phyloP scores from a whole-genome alignment of 2,797 vertebrate species.

The Protonibea diacanthus region DNA sequence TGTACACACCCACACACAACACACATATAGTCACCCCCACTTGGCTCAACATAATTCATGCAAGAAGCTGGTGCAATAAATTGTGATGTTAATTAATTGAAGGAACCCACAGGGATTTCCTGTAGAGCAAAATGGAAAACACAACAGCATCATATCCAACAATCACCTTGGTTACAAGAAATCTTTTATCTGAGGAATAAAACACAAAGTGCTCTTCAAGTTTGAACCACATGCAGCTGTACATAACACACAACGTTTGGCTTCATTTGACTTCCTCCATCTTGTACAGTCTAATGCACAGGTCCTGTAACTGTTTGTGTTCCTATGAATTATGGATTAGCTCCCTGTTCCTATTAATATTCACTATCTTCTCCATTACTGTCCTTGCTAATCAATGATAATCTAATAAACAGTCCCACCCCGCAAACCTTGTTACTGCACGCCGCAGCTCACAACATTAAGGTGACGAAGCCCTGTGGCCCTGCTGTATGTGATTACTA shows the following conservation, averaged over 20 bases:
- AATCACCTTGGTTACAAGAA: background rate
- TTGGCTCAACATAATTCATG: slow-evolving; percentile 49
- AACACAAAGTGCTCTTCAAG: background rate
- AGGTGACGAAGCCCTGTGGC: background rate
- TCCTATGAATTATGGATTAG: slow-evolving; percentile 57
- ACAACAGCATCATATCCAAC: slow-evolving; percentile 15
- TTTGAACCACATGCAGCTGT: background rate
- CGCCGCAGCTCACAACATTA: slow-evolving; percentile 26
- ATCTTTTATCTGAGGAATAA: background rate
- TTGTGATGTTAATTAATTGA: slow-evolving; percentile 63
- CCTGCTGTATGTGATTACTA: slow-evolving; percentile 1
- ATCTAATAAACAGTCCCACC: slow-evolving; percentile 35
- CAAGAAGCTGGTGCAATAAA: slow-evolving; percentile 51
- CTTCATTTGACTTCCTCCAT: slow-evolving; percentile 4
- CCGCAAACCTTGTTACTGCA: slow-evolving; percentile 23
- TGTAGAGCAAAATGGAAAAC: slow-evolving; percentile 38
- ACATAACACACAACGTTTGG: background rate
- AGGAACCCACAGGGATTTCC: slow-evolving; percentile 46
- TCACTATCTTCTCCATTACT: slow-evolving; percentile 30
- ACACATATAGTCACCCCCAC: background rate
- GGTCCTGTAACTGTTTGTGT: slow-evolving; percentile 39
- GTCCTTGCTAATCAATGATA: slow-evolving; percentile 46
- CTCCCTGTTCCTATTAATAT: slow-evolving; percentile 35
- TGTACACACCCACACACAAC: slow-evolving; percentile 10
- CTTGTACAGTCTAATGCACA: slow-evolving; percentile 22